Percentiles rank a stretch among this genome's conserved stretches.
These are phyloP conservation scores for Drosophila putrida DNA, from an alignment of 2,888 invertebrate species.

Conservation along the genomic window DNA sequence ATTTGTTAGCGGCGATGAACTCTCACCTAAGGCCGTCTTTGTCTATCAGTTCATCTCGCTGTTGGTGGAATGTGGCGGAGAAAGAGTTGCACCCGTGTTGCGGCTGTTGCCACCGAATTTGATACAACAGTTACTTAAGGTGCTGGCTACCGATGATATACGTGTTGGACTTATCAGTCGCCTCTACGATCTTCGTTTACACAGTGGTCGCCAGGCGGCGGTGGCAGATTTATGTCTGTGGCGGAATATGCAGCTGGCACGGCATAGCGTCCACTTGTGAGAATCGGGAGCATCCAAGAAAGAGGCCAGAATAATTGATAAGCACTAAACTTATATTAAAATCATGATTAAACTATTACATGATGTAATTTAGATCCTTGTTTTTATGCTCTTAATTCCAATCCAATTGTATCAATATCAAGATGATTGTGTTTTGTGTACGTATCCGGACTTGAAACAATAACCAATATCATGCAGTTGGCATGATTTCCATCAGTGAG, in stretches of 20 bases:
- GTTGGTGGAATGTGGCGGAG: constrained; percentile 91
- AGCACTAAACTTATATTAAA: constrained; percentile 17
- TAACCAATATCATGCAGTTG: neutral
- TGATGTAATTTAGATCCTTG: neutral
- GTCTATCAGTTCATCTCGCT: constrained; percentile 91
- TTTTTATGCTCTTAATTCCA: neutral
- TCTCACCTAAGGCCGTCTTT: constrained; percentile 93
- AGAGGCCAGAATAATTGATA: constrained; percentile 17
- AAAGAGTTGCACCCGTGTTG: constrained; percentile 89
- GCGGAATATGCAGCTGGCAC: constrained; percentile 90
- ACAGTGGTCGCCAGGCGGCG: constrained; percentile 92
- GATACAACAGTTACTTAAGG: constrained; percentile 92
- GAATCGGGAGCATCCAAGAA: constrained; percentile 10
- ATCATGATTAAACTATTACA: constrained; percentile 1
- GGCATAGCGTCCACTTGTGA: constrained; percentile 83
- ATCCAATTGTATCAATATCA: neutral
- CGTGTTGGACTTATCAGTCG: constrained; percentile 84
- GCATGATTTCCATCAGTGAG: no score
- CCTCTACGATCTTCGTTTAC: constrained; percentile 91
- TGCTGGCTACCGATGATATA: constrained; percentile 84
- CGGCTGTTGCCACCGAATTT: constrained; percentile 91
- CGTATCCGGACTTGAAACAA: neutral
- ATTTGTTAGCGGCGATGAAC: constrained; percentile 88
- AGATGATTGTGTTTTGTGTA: constrained; percentile 5
- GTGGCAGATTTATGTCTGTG: constrained; percentile 95